Base-by-base conservation (phyloP, 1,140 invertebrate genomes). In the Triops cancriformis region DNA sequence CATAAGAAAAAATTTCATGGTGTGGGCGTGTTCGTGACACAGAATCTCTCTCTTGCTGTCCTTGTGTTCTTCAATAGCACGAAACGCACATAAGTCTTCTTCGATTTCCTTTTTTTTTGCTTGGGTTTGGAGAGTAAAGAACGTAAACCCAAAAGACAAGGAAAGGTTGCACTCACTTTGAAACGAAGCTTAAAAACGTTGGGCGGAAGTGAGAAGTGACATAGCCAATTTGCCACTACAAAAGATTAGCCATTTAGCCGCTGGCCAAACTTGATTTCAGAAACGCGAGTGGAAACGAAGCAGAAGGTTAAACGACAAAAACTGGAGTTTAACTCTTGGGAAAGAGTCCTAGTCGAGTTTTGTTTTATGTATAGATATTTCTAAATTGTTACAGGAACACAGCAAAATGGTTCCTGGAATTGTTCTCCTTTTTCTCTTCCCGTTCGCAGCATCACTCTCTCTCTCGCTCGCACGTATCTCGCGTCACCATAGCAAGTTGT, bases 121-220 rank as follows among this genome's bases (percentile, higher is more conserved):
- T 64, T 64, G 18, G 2, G 23, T 64, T n/a, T n/a, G 51, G 23
- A 64, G 51, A 64, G 14, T n/a, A n/a, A n/a, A n/a, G 51, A 45
- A 45, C 5, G n/a, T 37, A 37, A 37, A 64, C 14, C 51, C n/a
- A 64, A 64, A 64, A 64, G 51, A 64, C 51, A 64, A 64, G 51
- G 2, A 64, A 64, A 64, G 51, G 23, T 64, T 64, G 51, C 51
- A 64, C 51, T 64, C 51, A 64, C 51, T 64, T 14, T 64, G 51
- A 64, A 64, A 64, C 51, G 51, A 64, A 64, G 51, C 51, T n/a
- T 37, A 64, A 64, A 64, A 64, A 64, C 14, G 51, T 64, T 64
- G 51, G 51, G 51, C 51, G 51, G 51, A 64, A 64, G 51, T 64
- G 51, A 64, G 51, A 64, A 64, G 51, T 64, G 51, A 64, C 51